Evolutionary conservation across 2,888 invertebrate species (phyloP).

Genomic region (Ennomos erosarius): DNA sequence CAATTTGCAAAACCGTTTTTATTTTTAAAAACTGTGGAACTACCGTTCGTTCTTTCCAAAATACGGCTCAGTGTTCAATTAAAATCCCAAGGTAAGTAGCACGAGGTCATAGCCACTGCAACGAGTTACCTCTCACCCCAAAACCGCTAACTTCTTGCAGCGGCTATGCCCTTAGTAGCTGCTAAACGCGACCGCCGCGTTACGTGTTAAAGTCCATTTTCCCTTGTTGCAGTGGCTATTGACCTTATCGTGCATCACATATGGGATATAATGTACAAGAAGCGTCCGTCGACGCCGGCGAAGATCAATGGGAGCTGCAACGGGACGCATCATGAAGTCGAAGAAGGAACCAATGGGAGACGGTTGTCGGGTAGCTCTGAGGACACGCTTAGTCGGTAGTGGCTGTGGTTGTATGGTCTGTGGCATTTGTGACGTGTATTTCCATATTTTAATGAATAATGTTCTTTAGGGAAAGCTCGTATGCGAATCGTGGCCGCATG

Average conservation of each 20-base stretch:
- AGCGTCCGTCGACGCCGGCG: conserved; percentile 55
- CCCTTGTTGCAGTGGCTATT: conserved; percentile 98
- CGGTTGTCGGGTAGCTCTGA: conserved; percentile 78
- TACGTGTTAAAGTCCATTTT: conserved; percentile 69
- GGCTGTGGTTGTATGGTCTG: conserved; percentile 2
- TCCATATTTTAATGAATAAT: no score
- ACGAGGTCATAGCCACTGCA: conserved; percentile 83
- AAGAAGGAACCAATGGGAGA: conserved; percentile 59
- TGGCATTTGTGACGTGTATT: conserved; percentile 16
- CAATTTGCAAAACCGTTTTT: no score
- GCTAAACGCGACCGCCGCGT: conserved; percentile 48
- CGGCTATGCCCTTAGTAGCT: conserved; percentile 85
- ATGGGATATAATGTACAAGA: conserved; percentile 95
- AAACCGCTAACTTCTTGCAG: conserved; percentile 63
- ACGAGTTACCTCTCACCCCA: conserved; percentile 57
- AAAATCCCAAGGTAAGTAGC: conserved; percentile 57
- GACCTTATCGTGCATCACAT: conserved; percentile 99
- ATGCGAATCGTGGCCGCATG: no score
- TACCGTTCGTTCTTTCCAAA: background rate
- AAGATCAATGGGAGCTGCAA: conserved; percentile 70
- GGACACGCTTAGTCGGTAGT: conserved; percentile 81
- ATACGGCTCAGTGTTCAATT: conserved; percentile 1
- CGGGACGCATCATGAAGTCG: conserved; percentile 65
- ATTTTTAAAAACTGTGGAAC: no score
- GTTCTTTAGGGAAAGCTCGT: no score